Evolutionary conservation across 2,888 invertebrate species (phyloP).

Genomic region (Pyrochroa serraticornis): DNA sequence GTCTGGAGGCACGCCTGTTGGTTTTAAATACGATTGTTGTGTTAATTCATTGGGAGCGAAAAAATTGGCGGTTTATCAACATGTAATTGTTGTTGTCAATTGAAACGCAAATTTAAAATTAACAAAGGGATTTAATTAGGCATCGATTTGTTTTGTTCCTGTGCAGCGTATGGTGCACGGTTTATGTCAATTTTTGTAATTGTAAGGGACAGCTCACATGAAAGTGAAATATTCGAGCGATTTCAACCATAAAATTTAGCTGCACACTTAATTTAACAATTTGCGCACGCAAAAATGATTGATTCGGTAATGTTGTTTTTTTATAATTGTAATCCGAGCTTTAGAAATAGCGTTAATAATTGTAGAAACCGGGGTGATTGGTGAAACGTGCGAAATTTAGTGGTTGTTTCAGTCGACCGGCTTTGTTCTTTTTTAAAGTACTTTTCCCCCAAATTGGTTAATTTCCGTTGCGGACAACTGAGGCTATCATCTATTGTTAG

Average conservation of each 20-base stretch:
- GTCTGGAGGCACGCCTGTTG: too few species aligned
- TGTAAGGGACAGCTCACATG: too few species aligned
- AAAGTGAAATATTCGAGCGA: too few species aligned
- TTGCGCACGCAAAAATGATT: too few species aligned
- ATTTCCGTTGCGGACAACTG: slow-evolving; percentile 42
- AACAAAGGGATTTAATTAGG: slow-evolving; percentile 5
- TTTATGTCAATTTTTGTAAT: too few species aligned
- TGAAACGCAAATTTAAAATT: slow-evolving; percentile 2
- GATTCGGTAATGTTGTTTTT: too few species aligned
- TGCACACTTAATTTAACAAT: too few species aligned
- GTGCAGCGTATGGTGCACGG: neutral
- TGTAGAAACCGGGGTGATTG: too few species aligned
- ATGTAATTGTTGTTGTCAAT: slow-evolving; percentile 1
- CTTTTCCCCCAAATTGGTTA: slow-evolving; percentile 40
- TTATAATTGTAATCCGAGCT: too few species aligned
- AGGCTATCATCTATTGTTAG: slow-evolving; percentile 39
- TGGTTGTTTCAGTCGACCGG: slow-evolving; percentile 25
- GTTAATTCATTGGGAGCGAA: neutral
- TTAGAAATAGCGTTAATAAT: too few species aligned
- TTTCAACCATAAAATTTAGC: too few species aligned
- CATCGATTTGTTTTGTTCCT: slow-evolving; percentile 6
- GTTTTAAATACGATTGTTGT: too few species aligned
- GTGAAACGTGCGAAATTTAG: slow-evolving; percentile 18
- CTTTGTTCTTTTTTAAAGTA: slow-evolving; percentile 31
- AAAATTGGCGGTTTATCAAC: slow-evolving; percentile 1